Evolutionary conservation across 2,113 vertebrate genomes (phyloP).

Genomic region (Pyxicephalus adspersus): DNA sequence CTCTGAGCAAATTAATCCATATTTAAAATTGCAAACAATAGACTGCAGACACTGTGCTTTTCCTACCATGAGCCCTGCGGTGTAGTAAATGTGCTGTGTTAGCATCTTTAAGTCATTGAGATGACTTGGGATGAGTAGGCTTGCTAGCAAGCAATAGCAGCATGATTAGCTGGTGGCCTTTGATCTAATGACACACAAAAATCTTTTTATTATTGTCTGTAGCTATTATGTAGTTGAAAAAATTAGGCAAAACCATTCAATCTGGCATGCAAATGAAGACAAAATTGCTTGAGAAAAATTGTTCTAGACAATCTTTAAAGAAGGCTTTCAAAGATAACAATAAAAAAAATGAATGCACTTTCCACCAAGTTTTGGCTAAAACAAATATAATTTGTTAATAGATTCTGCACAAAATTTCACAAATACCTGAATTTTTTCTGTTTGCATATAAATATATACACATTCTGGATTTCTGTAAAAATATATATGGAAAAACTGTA

Average conservation of each 20-base stretch:
- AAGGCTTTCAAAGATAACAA: not conserved
- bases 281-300: not conserved
- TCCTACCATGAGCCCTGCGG: conserved; percentile 24
- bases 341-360: too few relatives aligned
- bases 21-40: conserved; percentile 10
- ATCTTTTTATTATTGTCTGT: conserved; percentile 11
- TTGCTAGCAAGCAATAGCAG: conserved; percentile 40
- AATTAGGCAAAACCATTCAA: not conserved
- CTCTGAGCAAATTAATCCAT: not conserved
- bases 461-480: too few relatives aligned
- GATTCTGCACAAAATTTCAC: conserved; percentile 5
- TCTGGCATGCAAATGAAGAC: not conserved
- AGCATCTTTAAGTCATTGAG: conserved; percentile 17
- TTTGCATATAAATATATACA: too few relatives aligned
- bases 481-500: too few relatives aligned
- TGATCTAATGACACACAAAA: not conserved
- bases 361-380: conserved; percentile 14
- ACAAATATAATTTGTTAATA: conserved; percentile 12
- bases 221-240: not conserved
- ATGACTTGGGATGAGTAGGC: conserved; percentile 46
- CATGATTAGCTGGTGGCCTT: conserved; percentile 36
- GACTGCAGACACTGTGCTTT: conserved; percentile 22
- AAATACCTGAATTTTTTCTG: too few relatives aligned
- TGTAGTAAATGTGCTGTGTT: conserved; percentile 30
- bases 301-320: not conserved